Evolutionary conservation across 2,113 vertebrate genomes (phyloP).

Genomic region (Pterocles burchelli): DNA sequence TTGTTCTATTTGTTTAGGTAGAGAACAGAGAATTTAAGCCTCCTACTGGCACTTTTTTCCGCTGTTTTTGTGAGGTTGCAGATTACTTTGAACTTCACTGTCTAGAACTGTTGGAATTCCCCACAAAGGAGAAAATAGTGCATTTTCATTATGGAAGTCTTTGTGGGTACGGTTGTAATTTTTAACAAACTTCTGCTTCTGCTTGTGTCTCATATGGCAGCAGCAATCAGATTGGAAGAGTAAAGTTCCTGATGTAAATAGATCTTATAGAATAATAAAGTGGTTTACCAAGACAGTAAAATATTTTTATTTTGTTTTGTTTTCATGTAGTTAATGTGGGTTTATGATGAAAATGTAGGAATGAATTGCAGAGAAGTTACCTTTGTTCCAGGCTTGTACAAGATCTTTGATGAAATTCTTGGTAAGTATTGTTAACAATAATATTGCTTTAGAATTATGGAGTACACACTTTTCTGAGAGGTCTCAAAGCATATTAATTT

Average conservation of each 20-base stretch:
- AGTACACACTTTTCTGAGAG: background rate
- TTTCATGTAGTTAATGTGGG: constrained; percentile 90
- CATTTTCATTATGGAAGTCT: background rate
- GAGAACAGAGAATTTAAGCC: background rate
- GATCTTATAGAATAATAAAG: background rate
- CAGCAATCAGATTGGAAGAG: background rate
- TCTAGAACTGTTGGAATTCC: background rate
- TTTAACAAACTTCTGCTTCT: background rate
- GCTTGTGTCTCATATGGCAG: background rate
- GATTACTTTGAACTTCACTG: background rate
- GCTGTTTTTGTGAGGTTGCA: background rate
- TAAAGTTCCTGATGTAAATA: background rate
- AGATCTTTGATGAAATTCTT: constrained; percentile 99
- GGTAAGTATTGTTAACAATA: constrained; percentile 80
- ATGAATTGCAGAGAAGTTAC: constrained; percentile 98
- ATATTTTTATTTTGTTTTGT: constrained; percentile 47
- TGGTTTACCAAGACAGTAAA: background rate
- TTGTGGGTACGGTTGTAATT: background rate
- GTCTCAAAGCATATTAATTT: background rate
- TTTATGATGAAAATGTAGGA: constrained; percentile 95
- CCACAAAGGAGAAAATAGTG: background rate
- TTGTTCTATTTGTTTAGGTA: background rate
- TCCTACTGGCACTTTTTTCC: background rate
- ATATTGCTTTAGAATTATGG: background rate
- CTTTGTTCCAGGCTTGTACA: constrained; percentile 96